Base-by-base conservation (phyloP, 53 echinoderm and acorn worm genomes). In the Hippasteria phrygiana region DNA sequence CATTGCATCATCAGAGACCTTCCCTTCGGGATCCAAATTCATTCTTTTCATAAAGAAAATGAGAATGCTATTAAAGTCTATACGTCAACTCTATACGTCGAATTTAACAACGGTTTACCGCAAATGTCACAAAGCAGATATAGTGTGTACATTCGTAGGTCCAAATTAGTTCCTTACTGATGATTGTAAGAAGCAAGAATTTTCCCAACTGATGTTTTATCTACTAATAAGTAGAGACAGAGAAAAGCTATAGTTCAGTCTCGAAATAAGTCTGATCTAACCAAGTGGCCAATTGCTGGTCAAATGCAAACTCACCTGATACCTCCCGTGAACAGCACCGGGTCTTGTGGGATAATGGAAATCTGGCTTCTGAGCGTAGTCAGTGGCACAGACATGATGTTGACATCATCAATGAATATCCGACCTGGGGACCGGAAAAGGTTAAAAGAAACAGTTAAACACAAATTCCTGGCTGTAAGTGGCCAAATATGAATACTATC, bases 21-120 rank as follows among this genome's bases (percentile, higher is more conserved):
- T 73, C 35, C 41, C 85, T 8, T 88, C 80, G 6, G 96, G 96
- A 83, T 96, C 96, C 40, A 96, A 45, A 50, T 96, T 96, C 20
- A 35, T 26, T 54, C 96, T 96, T 18, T 18, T 16, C 5, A 20
- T 5, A 27, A 28, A 45, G 10, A 43, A 12, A 26, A 35, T 43
- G 5, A 28, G 45, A 74, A 37, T 27, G 0, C 11, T 0, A 17
- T n/a, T 3, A 3, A 18, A 24, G n/a, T 3, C 26, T 59, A 24
- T 59, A 3, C 18, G 59, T 24, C n/a, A 17, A 24, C 20, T 51
- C 16, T 2, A 51, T 17, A 51, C 20, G 51, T 51, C n/a, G n/a
- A n/a, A n/a, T n/a, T n/a, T n/a, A n/a, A n/a, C n/a, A n/a, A n/a
- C n/a, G n/a, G n/a, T n/a, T n/a, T n/a, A n/a, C n/a, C n/a, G n/a